A percentile compares a stretch with the other conserved stretches of the same genome.
phyloP scores from a whole-genome alignment of 1,140 invertebrate genomes.

The Leptinotarsa undecemlineata region DNA sequence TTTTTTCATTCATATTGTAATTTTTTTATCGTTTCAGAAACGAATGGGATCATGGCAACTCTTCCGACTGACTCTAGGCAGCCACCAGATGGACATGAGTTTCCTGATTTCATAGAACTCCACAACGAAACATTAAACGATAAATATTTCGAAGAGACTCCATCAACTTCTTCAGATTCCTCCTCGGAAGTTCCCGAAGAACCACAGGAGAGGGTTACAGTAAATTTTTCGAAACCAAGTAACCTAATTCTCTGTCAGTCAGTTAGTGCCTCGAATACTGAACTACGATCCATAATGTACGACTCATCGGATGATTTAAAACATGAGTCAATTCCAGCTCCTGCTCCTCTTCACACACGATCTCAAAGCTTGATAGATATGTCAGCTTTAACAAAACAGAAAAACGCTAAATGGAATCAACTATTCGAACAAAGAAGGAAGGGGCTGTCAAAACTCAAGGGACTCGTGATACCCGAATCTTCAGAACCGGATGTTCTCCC shows the following conservation, averaged over 20 bases:
- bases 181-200: background rate
- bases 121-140: slow-evolving; percentile 32
- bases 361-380: slow-evolving; percentile 59
- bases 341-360: slow-evolving; percentile 51
- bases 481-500: slow-evolving; percentile 53
- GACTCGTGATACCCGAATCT: slow-evolving; percentile 82
- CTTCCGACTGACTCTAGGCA: slow-evolving; percentile 63
- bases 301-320: slow-evolving; percentile 37
- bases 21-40: slow-evolving; percentile 36
- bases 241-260: slow-evolving; percentile 27
- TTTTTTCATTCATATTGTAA: too few relatives aligned
- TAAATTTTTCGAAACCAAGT: background rate
- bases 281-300: slow-evolving; percentile 35
- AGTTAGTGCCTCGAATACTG: slow-evolving; percentile 42
- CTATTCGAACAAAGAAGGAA: slow-evolving; percentile 78
- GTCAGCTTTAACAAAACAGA: slow-evolving; percentile 54
- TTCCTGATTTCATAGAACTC: slow-evolving; percentile 73
- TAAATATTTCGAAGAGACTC: slow-evolving; percentile 16
- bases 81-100: slow-evolving; percentile 87
- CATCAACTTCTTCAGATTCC: background rate
- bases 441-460: slow-evolving; percentile 80
- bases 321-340: slow-evolving; percentile 18
- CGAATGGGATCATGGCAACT: slow-evolving; percentile 46
- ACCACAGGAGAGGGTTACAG: background rate
- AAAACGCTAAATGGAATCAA: slow-evolving; percentile 60